Evolutionary conservation across 1,140 invertebrate genomes (phyloP).

Genomic region (Neodiprion lecontei): DNA sequence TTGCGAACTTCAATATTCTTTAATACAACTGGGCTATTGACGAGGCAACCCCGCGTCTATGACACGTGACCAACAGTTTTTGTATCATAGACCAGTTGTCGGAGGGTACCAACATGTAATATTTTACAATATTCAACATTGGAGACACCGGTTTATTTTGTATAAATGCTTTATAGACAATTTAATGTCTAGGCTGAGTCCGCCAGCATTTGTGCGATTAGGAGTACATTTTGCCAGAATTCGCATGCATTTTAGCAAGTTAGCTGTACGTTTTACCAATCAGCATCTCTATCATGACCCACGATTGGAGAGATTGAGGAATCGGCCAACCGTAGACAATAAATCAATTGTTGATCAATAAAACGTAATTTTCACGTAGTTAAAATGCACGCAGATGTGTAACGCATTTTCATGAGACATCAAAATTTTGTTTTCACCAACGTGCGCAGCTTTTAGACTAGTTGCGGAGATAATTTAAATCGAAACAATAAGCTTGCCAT

Average conservation of each 20-base stretch:
- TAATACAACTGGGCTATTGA: background rate
- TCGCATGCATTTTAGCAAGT: too few species aligned
- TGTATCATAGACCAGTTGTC: background rate
- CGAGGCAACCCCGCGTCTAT: background rate
- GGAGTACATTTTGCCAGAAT: background rate
- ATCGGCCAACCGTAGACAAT: too few species aligned
- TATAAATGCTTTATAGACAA: background rate
- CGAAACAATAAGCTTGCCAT: conserved; percentile 38
- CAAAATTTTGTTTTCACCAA: conserved; percentile 9
- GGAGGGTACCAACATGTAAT: background rate
- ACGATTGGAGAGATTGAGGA: too few species aligned
- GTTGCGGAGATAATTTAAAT: conserved; percentile 27
- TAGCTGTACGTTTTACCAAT: too few species aligned
- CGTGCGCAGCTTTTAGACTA: background rate
- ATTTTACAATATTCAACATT: background rate
- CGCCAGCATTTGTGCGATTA: too few species aligned
- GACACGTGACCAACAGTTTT: background rate
- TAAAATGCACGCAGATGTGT: too few species aligned
- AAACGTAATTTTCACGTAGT: too few species aligned
- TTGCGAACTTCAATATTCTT: background rate
- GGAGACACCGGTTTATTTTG: background rate
- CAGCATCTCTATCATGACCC: too few species aligned
- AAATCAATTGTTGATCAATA: too few species aligned
- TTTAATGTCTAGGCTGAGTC: too few species aligned
- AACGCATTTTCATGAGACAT: background rate